Evolutionary conservation across 1,140 invertebrate species (phyloP).

Genomic region (Metaphire vulgaris): DNA sequence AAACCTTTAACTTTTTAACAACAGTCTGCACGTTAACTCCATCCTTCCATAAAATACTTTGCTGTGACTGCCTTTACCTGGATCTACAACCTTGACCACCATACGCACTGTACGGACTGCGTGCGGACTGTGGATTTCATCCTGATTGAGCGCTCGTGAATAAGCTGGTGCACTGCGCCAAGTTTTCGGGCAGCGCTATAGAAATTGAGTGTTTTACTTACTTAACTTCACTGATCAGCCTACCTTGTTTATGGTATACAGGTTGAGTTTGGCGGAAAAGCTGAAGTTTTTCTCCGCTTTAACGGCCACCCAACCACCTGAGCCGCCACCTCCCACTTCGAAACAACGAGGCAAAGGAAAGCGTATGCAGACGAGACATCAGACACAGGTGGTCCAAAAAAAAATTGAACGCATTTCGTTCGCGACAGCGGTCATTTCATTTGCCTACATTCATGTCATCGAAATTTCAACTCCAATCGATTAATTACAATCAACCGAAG

Average conservation of each 20-base stretch:
- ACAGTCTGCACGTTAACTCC: too few species aligned
- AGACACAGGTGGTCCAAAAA: neutral
- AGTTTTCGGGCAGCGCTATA: neutral
- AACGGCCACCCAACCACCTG: neutral
- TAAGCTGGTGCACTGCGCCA: neutral
- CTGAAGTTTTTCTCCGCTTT: neutral
- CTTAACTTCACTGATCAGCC: neutral
- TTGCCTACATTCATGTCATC: neutral
- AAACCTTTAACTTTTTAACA: too few species aligned
- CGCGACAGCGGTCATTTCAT: neutral
- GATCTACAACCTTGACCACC: too few species aligned
- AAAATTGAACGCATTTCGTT: too few species aligned
- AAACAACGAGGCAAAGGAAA: neutral
- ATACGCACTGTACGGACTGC: too few species aligned
- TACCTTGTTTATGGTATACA: neutral
- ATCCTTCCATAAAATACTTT: too few species aligned
- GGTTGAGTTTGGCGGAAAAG: neutral
- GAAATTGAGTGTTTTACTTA: neutral
- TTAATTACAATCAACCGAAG: neutral
- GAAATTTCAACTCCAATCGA: neutral
- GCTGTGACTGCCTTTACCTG: too few species aligned
- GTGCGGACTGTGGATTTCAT: too few species aligned
- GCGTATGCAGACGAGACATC: neutral
- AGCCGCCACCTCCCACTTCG: neutral
- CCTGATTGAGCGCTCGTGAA: too few species aligned